Evolutionary conservation across 2,113 vertebrate species (phyloP), one percentile per base, ranked within the genome.

Genomic region (Synchiropus splendidus): DNA sequence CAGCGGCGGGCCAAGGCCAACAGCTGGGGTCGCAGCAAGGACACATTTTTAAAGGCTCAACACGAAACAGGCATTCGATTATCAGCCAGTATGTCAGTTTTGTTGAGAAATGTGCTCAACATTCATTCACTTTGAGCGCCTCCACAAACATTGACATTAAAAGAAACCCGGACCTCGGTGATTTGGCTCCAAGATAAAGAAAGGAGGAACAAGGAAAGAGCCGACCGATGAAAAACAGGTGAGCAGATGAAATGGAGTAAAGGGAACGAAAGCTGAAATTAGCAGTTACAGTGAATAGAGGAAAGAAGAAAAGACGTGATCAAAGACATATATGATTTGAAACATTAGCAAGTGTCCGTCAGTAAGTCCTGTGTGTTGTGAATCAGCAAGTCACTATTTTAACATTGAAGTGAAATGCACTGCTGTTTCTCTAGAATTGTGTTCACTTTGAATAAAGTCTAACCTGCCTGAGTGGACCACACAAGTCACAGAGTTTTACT

Each of bases 21-120:
- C 34, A 31, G 8, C 10, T 21, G 21, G 48, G 50, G 40, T 69
- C 40, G 0, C 40, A 6, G 36, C 44, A 16, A 30, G 52, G 53
- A 64, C 46, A 49, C 11, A 16, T 12, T 36, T 42, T 3, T 49
- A 50, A 40, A 56, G 37, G 15, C 39, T 41, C 35, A 64, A 70
- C 57, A 54, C 38, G 49, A 61, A 67, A 47, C 54, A 67, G 53
- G 8, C 21, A 27, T 27, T 27, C 8, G 8, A 27, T 27, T 27
- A 27, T 27, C 8, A 27, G 21, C 21, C 21, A 27, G 8, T 27
- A 27, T 27, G 4, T 27, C 21, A 27, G 21, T 27, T 27, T 27
- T 15, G 17, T 16, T 32, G 12, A n/a, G 18, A 42, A 21, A 30
- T 18, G 12, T 33, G 37, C 33, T 41, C 18, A 18, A 12, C 12